These are phyloP conservation scores for Siniperca chuatsi DNA, from an alignment of 2,113 vertebrate species.

Conservation along the genomic window DNA sequence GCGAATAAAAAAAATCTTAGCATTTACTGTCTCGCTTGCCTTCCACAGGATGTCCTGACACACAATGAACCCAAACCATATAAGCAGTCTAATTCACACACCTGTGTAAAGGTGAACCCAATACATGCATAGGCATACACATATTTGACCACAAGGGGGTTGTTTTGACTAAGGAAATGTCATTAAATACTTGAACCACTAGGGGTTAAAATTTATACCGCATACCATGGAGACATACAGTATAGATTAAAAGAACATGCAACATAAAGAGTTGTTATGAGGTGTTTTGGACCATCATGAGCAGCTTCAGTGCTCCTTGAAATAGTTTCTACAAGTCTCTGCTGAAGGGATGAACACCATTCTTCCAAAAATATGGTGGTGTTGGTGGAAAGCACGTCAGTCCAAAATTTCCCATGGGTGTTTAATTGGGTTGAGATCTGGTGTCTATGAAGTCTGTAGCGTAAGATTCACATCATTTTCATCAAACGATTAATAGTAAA, in stretches of 20 bases:
- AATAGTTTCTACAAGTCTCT: background rate
- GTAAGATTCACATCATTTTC: background rate
- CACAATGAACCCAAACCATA: background rate
- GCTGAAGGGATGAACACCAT: background rate
- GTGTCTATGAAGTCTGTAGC: background rate
- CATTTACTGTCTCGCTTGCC: background rate
- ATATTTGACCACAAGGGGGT: conserved; percentile 9
- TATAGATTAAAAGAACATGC: background rate
- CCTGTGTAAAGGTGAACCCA: no score
- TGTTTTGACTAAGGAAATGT: conserved; percentile 1
- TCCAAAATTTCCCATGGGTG: background rate
- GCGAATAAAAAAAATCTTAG: background rate
- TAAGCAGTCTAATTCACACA: background rate
- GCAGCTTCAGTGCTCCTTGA: background rate
- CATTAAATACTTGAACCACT: background rate
- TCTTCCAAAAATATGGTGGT: background rate
- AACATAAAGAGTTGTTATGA: background rate
- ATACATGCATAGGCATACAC: background rate
- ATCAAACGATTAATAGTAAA: background rate
- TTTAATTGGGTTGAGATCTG: background rate
- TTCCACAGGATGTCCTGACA: background rate
- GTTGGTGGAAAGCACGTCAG: background rate
- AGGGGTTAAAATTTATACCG: background rate
- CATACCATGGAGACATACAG: background rate
- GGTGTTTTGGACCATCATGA: no score